phyloP scores from a whole-genome alignment of 2,113 vertebrate species.

The Sciurus niger region DNA sequence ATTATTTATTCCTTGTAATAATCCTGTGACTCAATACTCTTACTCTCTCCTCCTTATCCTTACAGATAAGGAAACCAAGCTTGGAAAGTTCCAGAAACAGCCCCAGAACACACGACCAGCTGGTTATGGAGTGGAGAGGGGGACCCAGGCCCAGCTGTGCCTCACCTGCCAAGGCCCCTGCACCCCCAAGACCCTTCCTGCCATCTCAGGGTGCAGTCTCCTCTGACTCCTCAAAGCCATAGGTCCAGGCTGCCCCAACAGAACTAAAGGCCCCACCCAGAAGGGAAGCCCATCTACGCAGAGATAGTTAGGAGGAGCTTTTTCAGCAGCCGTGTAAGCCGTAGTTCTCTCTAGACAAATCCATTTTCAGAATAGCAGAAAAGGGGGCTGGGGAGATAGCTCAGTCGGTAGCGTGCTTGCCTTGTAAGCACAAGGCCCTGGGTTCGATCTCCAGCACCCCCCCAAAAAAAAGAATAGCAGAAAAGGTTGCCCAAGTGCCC shows the following conservation, averaged over 20 bases:
- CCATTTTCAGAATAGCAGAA: not conserved
- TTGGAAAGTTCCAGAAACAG: not conserved
- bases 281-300: not conserved
- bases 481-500: not conserved
- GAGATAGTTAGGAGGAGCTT: not conserved
- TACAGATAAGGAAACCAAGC: not conserved
- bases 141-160: not conserved
- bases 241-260: not conserved
- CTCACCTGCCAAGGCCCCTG: accelerated
- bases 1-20: conserved; percentile 5
- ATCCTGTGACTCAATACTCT: not conserved
- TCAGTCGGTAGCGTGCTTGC: too few relatives aligned
- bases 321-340: not conserved
- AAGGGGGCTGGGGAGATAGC: not conserved
- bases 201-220: not conserved
- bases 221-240: not conserved
- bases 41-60: not conserved
- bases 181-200: accelerated
- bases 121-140: not conserved
- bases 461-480: not conserved
- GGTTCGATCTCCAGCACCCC: too few relatives aligned
- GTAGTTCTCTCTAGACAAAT: not conserved
- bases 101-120: not conserved
- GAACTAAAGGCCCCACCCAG: not conserved
- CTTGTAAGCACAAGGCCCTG: too few relatives aligned